Percentiles rank a stretch among this genome's conserved stretches.
These are phyloP conservation scores for Gorsachius goisagi DNA, from an alignment of 2,113 vertebrate species.

Conservation along the genomic window DNA sequence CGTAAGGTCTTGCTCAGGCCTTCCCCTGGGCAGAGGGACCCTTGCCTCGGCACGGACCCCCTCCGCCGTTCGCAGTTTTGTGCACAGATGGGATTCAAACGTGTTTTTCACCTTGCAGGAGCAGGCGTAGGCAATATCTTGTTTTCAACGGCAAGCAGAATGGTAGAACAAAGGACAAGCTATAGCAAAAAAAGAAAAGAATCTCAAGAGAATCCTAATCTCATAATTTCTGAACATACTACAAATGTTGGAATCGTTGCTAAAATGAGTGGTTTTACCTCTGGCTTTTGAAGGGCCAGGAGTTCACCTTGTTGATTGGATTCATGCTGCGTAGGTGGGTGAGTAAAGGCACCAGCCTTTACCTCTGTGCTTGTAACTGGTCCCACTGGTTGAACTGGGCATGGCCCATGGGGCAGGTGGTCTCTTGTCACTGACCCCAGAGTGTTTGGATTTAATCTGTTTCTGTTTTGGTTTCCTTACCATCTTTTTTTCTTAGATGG, in stretches of 20 bases:
- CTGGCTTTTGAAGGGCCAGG: neutral
- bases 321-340: rapidly evolving
- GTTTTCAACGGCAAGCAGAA: neutral
- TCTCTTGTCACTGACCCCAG: neutral
- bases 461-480: neutral
- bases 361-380: neutral
- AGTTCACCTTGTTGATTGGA: neutral
- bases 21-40: neutral
- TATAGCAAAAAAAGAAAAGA: neutral
- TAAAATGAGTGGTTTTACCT: neutral
- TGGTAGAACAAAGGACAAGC: neutral
- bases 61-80: neutral
- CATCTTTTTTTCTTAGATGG: neutral
- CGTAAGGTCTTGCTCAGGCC: rapidly evolving
- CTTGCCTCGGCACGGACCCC: rapidly evolving
- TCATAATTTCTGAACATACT: neutral
- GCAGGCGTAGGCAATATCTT: neutral
- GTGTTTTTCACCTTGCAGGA: neutral
- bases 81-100: neutral
- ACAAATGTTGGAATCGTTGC: neutral
- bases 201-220: neutral
- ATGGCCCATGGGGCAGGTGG: neutral
- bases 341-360: neutral
- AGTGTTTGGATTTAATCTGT: neutral
- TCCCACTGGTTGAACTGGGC: neutral